Percentiles rank a stretch among this genome's conserved stretches.
phyloP scores from a whole-genome alignment of 2,113 vertebrate species.

The Malurus cyaneus region DNA sequence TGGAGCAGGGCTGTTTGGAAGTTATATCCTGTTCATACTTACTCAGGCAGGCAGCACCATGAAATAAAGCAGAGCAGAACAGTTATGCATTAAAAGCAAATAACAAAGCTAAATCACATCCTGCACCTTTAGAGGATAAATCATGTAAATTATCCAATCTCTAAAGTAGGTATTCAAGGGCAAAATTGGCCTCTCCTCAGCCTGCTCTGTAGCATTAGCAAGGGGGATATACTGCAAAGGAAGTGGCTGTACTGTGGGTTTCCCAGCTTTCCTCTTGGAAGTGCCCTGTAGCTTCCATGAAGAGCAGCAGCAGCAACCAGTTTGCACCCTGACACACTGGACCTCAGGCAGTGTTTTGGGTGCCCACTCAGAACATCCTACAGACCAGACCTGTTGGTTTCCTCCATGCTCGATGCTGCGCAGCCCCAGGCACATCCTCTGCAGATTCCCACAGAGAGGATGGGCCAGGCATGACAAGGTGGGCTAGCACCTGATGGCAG shows the following conservation, averaged over 20 bases:
- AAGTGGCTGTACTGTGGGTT: background rate
- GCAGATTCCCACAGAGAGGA: background rate
- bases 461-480: background rate
- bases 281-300: background rate
- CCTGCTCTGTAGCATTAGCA: background rate
- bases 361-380: background rate
- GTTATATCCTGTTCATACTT: background rate
- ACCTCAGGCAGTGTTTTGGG: background rate
- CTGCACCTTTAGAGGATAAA: background rate
- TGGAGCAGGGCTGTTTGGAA: background rate
- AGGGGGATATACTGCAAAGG: background rate
- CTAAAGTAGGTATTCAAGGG: background rate
- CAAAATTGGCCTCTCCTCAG: background rate
- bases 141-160: background rate
- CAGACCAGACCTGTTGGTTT: background rate
- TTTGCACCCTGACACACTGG: background rate
- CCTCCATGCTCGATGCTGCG: fast-evolving
- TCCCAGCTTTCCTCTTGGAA: background rate
- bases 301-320: fast-evolving
- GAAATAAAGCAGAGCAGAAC: background rate
- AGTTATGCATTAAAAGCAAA: background rate
- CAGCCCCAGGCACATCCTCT: background rate
- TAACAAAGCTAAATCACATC: background rate
- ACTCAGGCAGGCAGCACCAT: background rate
- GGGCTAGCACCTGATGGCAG: background rate